Percentiles rank a stretch among this genome's conserved stretches.
phyloP scores from a whole-genome alignment of 2,888 invertebrate genomes.

The Leptura quadrifasciata region DNA sequence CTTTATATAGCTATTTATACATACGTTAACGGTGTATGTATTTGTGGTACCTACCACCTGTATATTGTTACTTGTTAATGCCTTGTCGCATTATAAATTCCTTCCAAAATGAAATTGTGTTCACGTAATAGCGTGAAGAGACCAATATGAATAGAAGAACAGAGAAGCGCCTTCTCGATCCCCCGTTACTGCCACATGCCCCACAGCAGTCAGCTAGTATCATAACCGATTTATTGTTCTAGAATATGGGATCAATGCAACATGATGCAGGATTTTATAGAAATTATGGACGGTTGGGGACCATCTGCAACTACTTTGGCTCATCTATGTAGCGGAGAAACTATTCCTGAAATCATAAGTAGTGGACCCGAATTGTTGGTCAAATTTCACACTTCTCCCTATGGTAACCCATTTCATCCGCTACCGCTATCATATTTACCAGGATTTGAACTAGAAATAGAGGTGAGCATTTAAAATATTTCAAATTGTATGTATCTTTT shows the following conservation, averaged over 20 bases:
- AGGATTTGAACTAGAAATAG: slow-evolving; percentile 88
- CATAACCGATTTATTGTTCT: slow-evolving; percentile 55
- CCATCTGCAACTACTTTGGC: slow-evolving; percentile 84
- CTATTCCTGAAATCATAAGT: slow-evolving; percentile 86
- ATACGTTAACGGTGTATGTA: too few relatives aligned
- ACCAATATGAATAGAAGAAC: too few relatives aligned
- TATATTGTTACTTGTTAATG: too few relatives aligned
- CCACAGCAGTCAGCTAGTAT: too few relatives aligned
- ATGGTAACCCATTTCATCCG: slow-evolving; percentile 88
- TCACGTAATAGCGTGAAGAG: too few relatives aligned
- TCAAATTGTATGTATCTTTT: not conserved
- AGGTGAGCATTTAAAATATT: slow-evolving; percentile 75
- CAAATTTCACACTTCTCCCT: slow-evolving; percentile 88
- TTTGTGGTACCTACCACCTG: too few relatives aligned
- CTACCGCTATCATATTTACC: slow-evolving; percentile 86
- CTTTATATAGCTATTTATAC: too few relatives aligned
- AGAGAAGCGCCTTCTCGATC: too few relatives aligned
- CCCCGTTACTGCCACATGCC: too few relatives aligned
- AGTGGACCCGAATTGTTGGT: slow-evolving; percentile 86
- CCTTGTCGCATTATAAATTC: too few relatives aligned
- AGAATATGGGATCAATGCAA: slow-evolving; percentile 90
- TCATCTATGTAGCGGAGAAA: slow-evolving; percentile 88
- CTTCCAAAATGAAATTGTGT: too few relatives aligned
- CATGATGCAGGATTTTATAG: slow-evolving; percentile 87
- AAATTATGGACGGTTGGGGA: slow-evolving; percentile 87